Conservation (phyloP, 2,113 vertebrate genomes). For the Prionailurus bengalensis region DNA sequence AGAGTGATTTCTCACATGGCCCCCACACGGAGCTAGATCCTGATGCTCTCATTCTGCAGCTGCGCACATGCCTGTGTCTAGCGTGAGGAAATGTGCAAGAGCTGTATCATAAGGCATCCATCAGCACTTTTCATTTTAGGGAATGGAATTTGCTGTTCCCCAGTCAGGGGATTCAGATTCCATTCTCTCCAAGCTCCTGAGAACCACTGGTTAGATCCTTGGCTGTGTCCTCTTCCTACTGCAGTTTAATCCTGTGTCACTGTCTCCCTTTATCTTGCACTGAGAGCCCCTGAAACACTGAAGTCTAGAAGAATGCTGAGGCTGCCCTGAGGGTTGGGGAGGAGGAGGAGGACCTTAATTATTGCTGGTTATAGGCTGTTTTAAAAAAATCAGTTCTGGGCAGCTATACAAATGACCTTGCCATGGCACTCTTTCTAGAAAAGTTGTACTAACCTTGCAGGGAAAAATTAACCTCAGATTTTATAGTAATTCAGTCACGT, state of each 20-base stretch:
- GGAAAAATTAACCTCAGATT: neutral
- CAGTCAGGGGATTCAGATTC: neutral
- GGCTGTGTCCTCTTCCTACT: neutral
- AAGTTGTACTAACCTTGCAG: neutral
- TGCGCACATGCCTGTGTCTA: neutral
- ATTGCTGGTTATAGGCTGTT: neutral
- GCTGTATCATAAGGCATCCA: neutral
- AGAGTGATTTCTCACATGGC: neutral
- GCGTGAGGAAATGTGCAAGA: neutral
- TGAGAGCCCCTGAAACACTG: neutral
- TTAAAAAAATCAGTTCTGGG: neutral
- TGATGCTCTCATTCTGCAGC: neutral
- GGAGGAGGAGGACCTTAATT: neutral
- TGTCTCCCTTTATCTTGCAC: neutral
- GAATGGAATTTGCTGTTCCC: neutral
- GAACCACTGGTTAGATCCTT: neutral
- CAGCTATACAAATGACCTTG: slow-evolving; percentile 16
- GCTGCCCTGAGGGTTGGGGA: neutral
- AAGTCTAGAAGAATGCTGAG: neutral
- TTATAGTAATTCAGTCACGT: neutral
- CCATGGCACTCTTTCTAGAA: neutral
- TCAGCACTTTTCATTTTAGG: neutral
- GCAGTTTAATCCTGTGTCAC: neutral
- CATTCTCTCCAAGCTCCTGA: slow-evolving; percentile 1
- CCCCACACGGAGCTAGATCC: neutral